phyloP scores from a whole-genome alignment of 2,888 invertebrate species.

The Drosophila nigricruria region DNA sequence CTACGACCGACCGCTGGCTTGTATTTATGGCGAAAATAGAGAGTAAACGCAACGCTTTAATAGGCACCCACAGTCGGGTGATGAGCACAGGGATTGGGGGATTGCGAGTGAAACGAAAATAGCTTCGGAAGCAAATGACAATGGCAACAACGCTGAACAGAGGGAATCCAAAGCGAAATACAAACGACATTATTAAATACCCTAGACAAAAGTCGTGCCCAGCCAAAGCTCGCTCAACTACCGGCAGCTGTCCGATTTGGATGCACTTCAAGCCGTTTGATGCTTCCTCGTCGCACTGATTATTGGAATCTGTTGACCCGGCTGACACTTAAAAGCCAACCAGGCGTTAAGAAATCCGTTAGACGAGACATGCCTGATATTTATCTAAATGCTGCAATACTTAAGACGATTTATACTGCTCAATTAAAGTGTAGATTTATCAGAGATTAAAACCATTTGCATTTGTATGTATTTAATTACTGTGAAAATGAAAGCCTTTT shows the following conservation, averaged over 20 bases:
- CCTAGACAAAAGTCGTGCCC: slow-evolving; percentile 59
- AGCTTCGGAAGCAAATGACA: slow-evolving; percentile 55
- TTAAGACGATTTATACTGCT: not conserved
- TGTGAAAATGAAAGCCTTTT: slow-evolving; percentile 6
- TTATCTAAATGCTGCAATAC: slow-evolving; percentile 16
- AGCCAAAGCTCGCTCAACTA: slow-evolving; percentile 46
- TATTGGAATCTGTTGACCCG: slow-evolving; percentile 23
- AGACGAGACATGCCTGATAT: slow-evolving; percentile 9
- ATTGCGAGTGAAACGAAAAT: slow-evolving; percentile 50
- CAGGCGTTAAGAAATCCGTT: slow-evolving; percentile 30
- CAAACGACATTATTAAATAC: slow-evolving; percentile 76
- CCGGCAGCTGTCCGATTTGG: slow-evolving; percentile 74
- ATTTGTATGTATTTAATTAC: not conserved
- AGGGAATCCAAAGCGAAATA: slow-evolving; percentile 55
- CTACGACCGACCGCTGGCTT: slow-evolving; percentile 43
- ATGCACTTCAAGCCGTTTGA: slow-evolving; percentile 46
- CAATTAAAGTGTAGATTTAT: not conserved
- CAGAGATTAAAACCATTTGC: not conserved
- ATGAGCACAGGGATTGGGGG: slow-evolving; percentile 24
- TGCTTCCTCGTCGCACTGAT: slow-evolving; percentile 59
- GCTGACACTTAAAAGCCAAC: slow-evolving; percentile 19
- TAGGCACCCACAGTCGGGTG: slow-evolving; percentile 33
- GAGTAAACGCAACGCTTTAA: slow-evolving; percentile 49
- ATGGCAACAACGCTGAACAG: slow-evolving; percentile 42
- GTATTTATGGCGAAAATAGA: slow-evolving; percentile 73